Evolutionary conservation across 2,113 vertebrate species (phyloP).

Genomic region (Rhinolophus ferrumequinum): DNA sequence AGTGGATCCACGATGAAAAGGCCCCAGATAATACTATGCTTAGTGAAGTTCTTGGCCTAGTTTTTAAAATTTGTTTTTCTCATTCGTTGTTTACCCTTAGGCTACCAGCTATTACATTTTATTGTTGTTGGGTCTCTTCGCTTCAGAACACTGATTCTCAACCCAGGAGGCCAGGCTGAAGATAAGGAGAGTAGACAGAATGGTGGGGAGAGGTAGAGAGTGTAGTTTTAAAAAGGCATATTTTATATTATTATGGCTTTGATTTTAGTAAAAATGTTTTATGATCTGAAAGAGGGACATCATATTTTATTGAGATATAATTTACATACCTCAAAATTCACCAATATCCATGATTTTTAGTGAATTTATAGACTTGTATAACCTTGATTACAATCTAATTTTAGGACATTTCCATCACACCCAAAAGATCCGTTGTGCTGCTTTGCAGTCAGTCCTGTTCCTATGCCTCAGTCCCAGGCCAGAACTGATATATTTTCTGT

Average conservation of each 20-base stretch:
- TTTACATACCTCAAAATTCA: slow-evolving; percentile 34
- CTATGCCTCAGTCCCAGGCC: background rate
- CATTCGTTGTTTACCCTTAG: slow-evolving; percentile 16
- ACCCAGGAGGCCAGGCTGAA: background rate
- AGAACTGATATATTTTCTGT: slow-evolving; percentile 41
- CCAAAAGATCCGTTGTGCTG: background rate
- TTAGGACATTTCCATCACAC: background rate
- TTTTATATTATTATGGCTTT: slow-evolving; percentile 48
- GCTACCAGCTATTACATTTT: slow-evolving; percentile 38
- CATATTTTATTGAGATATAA: slow-evolving; percentile 41
- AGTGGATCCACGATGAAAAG: background rate
- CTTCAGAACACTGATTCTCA: slow-evolving; percentile 9
- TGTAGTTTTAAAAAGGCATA: slow-evolving; percentile 38
- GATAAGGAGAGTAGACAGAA: slow-evolving; percentile 19
- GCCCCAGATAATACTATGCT: background rate
- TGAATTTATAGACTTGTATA: slow-evolving; percentile 46
- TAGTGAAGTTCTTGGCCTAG: slow-evolving; percentile 27
- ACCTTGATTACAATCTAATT: background rate
- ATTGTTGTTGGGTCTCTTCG: background rate
- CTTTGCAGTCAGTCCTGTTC: background rate
- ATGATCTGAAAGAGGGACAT: slow-evolving; percentile 3
- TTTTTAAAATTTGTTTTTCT: slow-evolving; percentile 48
- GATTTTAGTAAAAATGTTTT: slow-evolving; percentile 51
- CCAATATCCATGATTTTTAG: slow-evolving; percentile 29
- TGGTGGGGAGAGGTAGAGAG: background rate